Evolutionary conservation across 2,888 invertebrate species (phyloP).

Genomic region (Desoria tigrina): DNA sequence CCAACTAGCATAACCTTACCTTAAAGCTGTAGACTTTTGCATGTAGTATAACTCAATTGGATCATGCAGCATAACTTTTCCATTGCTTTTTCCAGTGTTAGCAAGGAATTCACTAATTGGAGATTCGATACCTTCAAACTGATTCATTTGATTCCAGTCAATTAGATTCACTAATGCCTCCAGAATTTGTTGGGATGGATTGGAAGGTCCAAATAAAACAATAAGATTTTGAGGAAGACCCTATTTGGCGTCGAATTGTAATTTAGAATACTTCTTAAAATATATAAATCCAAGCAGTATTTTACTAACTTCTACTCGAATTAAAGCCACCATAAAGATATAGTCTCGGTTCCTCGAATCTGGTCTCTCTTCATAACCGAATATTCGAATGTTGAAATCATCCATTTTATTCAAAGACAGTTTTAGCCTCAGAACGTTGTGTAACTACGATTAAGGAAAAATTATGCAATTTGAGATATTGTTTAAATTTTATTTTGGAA

Average conservation of each 20-base stretch:
- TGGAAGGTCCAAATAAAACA: constrained; percentile 21
- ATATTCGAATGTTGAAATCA: too few species aligned
- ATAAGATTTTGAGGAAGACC: constrained; percentile 39
- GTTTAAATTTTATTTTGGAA: neutral
- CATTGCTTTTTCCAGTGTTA: constrained; percentile 17
- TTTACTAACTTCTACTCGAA: neutral
- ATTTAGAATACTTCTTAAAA: neutral
- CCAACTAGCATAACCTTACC: neutral
- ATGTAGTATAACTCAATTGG: constrained; percentile 34
- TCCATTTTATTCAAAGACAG: constrained; percentile 9
- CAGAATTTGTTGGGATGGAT: constrained; percentile 22
- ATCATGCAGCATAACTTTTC: constrained; percentile 29
- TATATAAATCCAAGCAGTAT: neutral
- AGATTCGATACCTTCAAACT: constrained; percentile 42
- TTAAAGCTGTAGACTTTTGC: constrained; percentile 17
- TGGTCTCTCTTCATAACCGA: neutral
- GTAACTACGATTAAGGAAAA: constrained; percentile 17
- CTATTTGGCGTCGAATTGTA: too few species aligned
- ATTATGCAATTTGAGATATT: neutral
- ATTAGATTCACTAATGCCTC: constrained; percentile 14
- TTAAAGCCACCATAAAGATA: neutral
- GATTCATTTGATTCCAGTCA: constrained; percentile 35
- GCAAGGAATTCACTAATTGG: constrained; percentile 18
- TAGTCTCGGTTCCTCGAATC: neutral
- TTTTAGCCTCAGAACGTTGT: constrained; percentile 33